Base-by-base conservation (phyloP, 2,888 invertebrate species). In the Ophion obscuratus region DNA sequence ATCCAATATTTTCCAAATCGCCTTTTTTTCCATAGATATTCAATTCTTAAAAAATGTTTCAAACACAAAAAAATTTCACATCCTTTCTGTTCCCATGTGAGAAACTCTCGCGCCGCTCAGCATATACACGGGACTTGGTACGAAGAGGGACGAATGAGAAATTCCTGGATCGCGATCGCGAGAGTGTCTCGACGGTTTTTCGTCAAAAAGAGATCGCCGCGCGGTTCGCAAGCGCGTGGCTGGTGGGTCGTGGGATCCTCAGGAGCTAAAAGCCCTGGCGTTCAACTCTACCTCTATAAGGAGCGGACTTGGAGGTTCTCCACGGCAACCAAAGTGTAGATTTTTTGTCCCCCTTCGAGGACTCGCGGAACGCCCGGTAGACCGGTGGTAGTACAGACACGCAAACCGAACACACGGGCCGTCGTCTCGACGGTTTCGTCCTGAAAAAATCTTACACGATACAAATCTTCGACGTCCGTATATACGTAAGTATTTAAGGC, bases 271-370 rank as follows among this genome's bases (percentile, higher is more conserved):
- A 76, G 66, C 44, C 80, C 73, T 70, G 47, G 67, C 66, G 86
- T 73, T 85, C 84, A 86, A 77, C 84, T 84, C 86, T 82, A 81
- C 81, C 83, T 88, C 83, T 88, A 89, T 88, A 89, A 88, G 88
- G 89, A 88, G 85, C 83, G 73, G 31, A 31, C 68, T 83, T 67
- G 80, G 85, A 81, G 85, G 76, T 86, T 84, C 87, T 82, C 78
- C 70, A 31, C 64, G 20, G 81, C 57, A 82, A 68, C 68, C 79
- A 71, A 86, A 87, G 84, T 82, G 76, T 64, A 86, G 82, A 73
- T 81, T 64, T 81, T 76, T 78, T 67, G n/a, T 7, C 59, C 20
- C 2, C 59, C 59, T 36, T 74, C 68, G 64, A 78, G 78, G 62
- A 84, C 67, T 47, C 40, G 71, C 79, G 70, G 67, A 68, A 83